Base-by-base conservation (phyloP, 2,113 vertebrate species). In the Charadrius vociferus region DNA sequence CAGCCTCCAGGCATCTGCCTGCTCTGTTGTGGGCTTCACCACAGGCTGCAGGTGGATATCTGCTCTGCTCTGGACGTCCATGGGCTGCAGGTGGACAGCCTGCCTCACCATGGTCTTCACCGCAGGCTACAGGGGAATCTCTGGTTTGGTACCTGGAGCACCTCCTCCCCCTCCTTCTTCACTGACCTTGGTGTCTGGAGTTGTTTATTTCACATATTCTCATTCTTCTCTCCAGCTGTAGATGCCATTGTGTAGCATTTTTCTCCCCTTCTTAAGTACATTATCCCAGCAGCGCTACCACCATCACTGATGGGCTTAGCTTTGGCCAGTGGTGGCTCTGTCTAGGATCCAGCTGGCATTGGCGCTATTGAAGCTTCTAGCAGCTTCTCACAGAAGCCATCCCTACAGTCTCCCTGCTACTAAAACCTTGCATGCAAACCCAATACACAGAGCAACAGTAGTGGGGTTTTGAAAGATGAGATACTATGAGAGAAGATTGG, bases 271-370 rank as follows among this genome's bases (percentile, higher is more conserved):
- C 55, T 53, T 62, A 62, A 45, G 15, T 9, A 5, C 3, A 0
- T 18, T 36, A 20, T 24, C 9, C 3, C 21, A 55, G 18, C 59
- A 9, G 23, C 0, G 1, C 9, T 63, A 8, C 16, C 13, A n/a
- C 9, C 1, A 0, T 37, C 6, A 2, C 14, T 29, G 36, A 49
- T 7, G 3, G 26, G 6, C 21, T 82, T 1, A 0, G 9, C 13
- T 9, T 82, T 43, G 29, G 36, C 12, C 26, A 29, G 22, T 5
- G 1, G 3, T 0, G 0, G 7, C 4, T 26, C 13, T 0, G 0
- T 8, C 12, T 55, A 36, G 12, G 9, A 81, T 19, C 11, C 1
- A 0, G 3, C 32, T 63, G 55, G 2, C 10, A 18, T 5, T 41
- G 3, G 5, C 4, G 82, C 10, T 68, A 0, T 37, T 3, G 3